Percentiles rank a stretch among this genome's conserved stretches.
Evolutionary conservation across 2,888 invertebrate genomes (phyloP).

Genomic region (Pseudococcus viburni): DNA sequence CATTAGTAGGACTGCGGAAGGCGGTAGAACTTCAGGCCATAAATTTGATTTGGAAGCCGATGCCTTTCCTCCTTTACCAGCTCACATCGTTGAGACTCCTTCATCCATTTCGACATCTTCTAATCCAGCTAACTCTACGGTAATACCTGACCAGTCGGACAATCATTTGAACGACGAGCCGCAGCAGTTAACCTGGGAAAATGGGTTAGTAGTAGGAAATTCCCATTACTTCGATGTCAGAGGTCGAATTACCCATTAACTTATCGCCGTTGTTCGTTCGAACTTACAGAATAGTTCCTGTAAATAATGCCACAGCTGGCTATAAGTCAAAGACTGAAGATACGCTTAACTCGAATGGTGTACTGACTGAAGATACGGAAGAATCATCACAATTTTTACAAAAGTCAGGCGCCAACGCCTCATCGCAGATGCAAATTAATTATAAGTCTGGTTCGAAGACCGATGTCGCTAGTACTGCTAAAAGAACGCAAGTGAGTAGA

Average conservation of each 20-base stretch:
- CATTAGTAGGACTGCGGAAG: conserved; percentile 58
- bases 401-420: conserved; percentile 49
- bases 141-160: conserved; percentile 50
- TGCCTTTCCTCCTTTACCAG: conserved; percentile 84
- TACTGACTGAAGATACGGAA: conserved; percentile 52
- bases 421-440: conserved; percentile 57
- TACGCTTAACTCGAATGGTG: conserved; percentile 62
- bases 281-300: conserved; percentile 67
- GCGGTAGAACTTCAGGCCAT: conserved; percentile 72
- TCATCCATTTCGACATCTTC: conserved; percentile 46
- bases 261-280: background rate
- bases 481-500: conserved; percentile 45
- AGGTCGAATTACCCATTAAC: background rate
- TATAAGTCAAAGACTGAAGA: conserved; percentile 67
- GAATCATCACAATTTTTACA: conserved; percentile 62
- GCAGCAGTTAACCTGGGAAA: conserved; percentile 60
- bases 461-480: conserved; percentile 29
- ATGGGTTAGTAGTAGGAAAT: conserved; percentile 55
- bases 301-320: conserved; percentile 62
- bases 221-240: background rate
- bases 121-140: conserved; percentile 38
- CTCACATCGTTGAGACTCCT: conserved; percentile 66
- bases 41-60: conserved; percentile 85
- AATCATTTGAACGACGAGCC: conserved; percentile 60
- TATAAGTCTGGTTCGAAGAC: conserved; percentile 57